Percentiles rank a stretch among this genome's conserved stretches.
These are phyloP conservation scores for Teleogryllus oceanicus DNA, from an alignment of 2,888 invertebrate genomes.

Conservation along the genomic window DNA sequence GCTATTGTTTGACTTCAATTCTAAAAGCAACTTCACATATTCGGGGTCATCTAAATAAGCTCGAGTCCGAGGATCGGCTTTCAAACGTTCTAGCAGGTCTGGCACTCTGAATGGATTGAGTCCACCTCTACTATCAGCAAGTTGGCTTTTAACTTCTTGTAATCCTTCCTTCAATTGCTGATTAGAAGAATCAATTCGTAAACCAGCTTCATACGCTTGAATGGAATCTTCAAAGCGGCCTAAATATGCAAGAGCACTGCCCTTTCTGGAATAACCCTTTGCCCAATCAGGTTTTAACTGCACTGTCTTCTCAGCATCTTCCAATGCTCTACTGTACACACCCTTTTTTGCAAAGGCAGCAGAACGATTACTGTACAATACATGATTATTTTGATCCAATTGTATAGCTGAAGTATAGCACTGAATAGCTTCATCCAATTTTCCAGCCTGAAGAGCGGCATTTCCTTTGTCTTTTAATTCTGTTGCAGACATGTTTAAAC, in stretches of 20 bases:
- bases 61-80: slow-evolving; percentile 65
- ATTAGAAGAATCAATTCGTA: slow-evolving; percentile 70
- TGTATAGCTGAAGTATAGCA: slow-evolving; percentile 77
- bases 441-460: slow-evolving; percentile 71
- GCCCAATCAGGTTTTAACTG: slow-evolving; percentile 78
- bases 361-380: slow-evolving; percentile 86
- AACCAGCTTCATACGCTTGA: slow-evolving; percentile 68
- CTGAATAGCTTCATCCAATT: slow-evolving; percentile 74
- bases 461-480: slow-evolving; percentile 85
- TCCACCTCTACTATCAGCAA: slow-evolving; percentile 39
- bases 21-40: slow-evolving; percentile 61
- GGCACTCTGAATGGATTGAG: slow-evolving; percentile 57
- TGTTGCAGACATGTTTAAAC: too few species aligned
- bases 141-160: slow-evolving; percentile 56
- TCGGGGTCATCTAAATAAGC: slow-evolving; percentile 71
- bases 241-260: slow-evolving; percentile 76
- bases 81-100: slow-evolving; percentile 59
- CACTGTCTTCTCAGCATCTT: slow-evolving; percentile 82
- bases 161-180: slow-evolving; percentile 66
- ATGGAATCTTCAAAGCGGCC: slow-evolving; percentile 71
- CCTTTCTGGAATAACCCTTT: slow-evolving; percentile 81
- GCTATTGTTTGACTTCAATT: slow-evolving; percentile 63
- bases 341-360: slow-evolving; percentile 83
- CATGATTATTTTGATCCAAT: slow-evolving; percentile 77
- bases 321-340: slow-evolving; percentile 68